phyloP scores from a whole-genome alignment of 1,140 invertebrate species.

The Matsumurasca onukii region DNA sequence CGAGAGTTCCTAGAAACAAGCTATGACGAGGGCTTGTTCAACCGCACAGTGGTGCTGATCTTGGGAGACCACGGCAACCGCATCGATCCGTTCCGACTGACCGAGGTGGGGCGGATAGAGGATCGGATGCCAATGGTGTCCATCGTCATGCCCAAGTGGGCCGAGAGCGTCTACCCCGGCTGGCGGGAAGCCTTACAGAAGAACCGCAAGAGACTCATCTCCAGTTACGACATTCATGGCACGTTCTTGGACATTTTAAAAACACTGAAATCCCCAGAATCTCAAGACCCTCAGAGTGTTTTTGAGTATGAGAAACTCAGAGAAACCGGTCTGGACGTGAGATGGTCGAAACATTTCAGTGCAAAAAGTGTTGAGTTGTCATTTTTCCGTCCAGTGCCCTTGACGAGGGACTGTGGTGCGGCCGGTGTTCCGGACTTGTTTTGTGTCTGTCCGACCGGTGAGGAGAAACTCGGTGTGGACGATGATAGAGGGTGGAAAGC shows the following conservation, averaged over 20 bases:
- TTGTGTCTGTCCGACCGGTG: constrained; percentile 51
- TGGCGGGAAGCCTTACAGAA: constrained; percentile 46
- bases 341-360: constrained; percentile 34
- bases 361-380: constrained; percentile 35
- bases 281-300: background rate
- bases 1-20: constrained; percentile 48
- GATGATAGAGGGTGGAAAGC: constrained; percentile 44
- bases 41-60: constrained; percentile 53
- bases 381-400: constrained; percentile 44
- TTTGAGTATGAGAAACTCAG: constrained; percentile 49
- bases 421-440: constrained; percentile 53
- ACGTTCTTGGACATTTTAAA: constrained; percentile 35
- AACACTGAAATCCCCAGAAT: constrained; percentile 19
- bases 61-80: constrained; percentile 58
- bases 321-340: constrained; percentile 47
- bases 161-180: constrained; percentile 47
- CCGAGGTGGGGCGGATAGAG: constrained; percentile 57
- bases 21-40: constrained; percentile 45
- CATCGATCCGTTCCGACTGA: constrained; percentile 54
- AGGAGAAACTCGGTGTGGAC: constrained; percentile 33
- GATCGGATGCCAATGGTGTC: constrained; percentile 59
- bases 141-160: constrained; percentile 52
- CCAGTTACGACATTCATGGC: constrained; percentile 51
- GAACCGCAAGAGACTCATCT: constrained; percentile 51
- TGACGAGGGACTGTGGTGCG: constrained; percentile 49